phyloP scores from a whole-genome alignment of 2,113 vertebrate genomes.

The Alaudala cheleensis region DNA sequence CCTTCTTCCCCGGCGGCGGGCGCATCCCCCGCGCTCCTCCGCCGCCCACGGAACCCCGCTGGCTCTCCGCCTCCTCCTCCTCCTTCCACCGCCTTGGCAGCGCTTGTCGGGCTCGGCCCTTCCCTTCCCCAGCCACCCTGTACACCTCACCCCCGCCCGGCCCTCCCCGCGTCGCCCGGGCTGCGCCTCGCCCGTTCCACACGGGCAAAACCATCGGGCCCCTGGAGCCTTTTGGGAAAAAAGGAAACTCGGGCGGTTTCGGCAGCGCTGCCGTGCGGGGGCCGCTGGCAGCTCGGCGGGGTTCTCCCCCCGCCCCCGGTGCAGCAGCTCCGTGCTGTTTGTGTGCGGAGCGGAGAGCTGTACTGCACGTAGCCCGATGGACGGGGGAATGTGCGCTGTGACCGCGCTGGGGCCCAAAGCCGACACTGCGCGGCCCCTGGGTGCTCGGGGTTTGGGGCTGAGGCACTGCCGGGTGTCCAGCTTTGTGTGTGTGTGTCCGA shows the following conservation, averaged over 20 bases:
- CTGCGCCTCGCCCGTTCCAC: not conserved
- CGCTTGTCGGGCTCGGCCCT: not conserved
- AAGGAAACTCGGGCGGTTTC: not conserved
- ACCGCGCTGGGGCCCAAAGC: not conserved
- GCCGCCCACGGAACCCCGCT: not conserved
- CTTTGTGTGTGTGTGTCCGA: not conserved
- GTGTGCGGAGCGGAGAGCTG: conserved; percentile 6
- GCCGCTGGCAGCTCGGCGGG: not conserved
- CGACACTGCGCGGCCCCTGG: not conserved
- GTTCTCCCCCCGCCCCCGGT: not conserved
- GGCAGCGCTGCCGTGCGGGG: not conserved
- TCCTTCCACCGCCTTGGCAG: not conserved
- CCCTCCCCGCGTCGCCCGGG: not conserved
- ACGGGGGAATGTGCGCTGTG: not conserved
- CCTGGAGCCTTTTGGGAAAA: not conserved
- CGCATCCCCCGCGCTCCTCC: not conserved
- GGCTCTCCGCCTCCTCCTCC: not conserved
- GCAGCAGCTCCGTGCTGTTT: not conserved
- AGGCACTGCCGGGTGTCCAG: not conserved
- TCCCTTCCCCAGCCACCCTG: not conserved
- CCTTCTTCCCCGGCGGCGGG: not conserved
- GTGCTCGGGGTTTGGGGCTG: not conserved
- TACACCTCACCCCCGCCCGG: not conserved
- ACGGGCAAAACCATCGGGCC: not conserved
- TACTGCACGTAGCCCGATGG: not conserved